Base-by-base conservation (phyloP, 2,888 invertebrate genomes). In the Drosophila dives region DNA sequence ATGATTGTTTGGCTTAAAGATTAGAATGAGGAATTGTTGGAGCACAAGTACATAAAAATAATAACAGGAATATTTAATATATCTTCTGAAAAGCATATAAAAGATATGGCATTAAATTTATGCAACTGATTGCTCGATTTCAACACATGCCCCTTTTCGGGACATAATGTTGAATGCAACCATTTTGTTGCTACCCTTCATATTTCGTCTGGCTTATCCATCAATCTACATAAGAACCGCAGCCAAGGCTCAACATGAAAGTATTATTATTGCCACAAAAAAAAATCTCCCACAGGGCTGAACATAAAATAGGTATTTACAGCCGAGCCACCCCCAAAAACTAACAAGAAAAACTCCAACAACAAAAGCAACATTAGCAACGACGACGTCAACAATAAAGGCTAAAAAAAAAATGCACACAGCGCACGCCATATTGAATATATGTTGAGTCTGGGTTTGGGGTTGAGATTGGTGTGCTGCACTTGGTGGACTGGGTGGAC, bases 261-360 rank as follows among this genome's bases (percentile, higher is more conserved):
- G 66, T 86, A 80, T 76, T 81, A 86, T 76, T 82, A 86, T 76
- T 79, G 79, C 71, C 75, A 54, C 58, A 59, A 64, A 75, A 73
- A 29, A 49, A 81, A 83, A 75, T 86, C 77, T 86, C 88, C 88
- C 88, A 88, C 84, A 75, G 88, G 87, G 87, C 77, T 66, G 69
- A 78, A 79, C 83, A 86, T 81, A 90, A 88, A 86, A 77, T 81
- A 72, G 72, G 83, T 88, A 86, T 90, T 88, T 75, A 72, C 82
- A 69, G 45, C 17, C 32, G 40, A 76, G 65, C 81, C 75, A 77
- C 81, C 84, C 72, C 69, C 71, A 66, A 49, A 49, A 65, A 69
- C 63, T 54, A 80, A 54, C 69, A 62, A 42, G 58, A 67, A 53
- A 33, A 66, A 49, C 33, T 33, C 33, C 70, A 58, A 61, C 69